These are phyloP conservation scores for Laticauda laticaudata DNA, from an alignment of 2,113 vertebrate genomes.

Conservation along the genomic window DNA sequence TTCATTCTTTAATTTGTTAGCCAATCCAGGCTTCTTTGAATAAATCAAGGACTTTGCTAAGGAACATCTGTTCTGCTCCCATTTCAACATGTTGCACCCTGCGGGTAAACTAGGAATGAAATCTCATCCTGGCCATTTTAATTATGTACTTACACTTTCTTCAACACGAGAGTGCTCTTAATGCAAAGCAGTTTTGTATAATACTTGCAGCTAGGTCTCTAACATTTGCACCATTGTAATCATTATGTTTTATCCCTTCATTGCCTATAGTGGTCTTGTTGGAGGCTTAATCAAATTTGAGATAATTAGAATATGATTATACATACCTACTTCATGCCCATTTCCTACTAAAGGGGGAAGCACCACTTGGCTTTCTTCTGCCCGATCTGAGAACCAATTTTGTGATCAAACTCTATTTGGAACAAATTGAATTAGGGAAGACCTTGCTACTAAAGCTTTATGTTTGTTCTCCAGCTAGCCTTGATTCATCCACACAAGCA, in stretches of 20 bases:
- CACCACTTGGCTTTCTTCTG: not conserved
- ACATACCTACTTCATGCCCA: constrained; percentile 18
- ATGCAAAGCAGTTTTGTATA: constrained; percentile 7
- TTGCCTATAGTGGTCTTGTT: constrained; percentile 27
- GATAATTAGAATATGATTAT: constrained; percentile 39
- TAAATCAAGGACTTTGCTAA: constrained; percentile 23
- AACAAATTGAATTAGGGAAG: not conserved
- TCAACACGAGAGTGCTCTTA: not conserved
- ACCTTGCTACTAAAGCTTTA: not conserved
- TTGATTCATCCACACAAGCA: not conserved
- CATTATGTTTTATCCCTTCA: constrained; percentile 13
- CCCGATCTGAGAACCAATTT: not conserved
- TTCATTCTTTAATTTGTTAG: not conserved
- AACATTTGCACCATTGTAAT: constrained; percentile 12
- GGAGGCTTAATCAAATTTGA: constrained; percentile 51
- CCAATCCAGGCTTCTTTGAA: constrained; percentile 32
- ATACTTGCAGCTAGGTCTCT: constrained; percentile 1
- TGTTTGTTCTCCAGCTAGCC: not conserved
- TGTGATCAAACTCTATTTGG: not conserved
- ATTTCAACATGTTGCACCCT: not conserved
- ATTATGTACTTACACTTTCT: constrained; percentile 15
- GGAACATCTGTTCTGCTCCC: not conserved
- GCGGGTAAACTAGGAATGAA: not conserved
- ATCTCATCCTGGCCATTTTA: not conserved
- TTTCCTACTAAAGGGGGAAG: not conserved